A percentile compares a stretch with the other conserved stretches of the same genome.
Evolutionary conservation across 2,797 vertebrate genomes (phyloP).

Genomic region (Emys orbicularis): DNA sequence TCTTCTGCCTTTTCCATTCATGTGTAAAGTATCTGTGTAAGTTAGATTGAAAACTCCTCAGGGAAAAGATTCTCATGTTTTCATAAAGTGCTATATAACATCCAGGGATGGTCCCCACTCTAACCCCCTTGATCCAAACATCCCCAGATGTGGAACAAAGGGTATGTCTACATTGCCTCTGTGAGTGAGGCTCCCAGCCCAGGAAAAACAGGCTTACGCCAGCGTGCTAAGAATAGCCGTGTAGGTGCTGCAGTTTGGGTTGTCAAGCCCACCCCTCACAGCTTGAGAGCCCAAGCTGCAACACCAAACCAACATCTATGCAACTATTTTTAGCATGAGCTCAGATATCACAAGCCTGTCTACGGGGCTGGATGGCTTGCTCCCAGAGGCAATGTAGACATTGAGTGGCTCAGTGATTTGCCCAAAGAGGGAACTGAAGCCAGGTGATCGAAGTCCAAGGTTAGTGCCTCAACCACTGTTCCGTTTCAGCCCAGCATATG

Average conservation of each 20-base stretch:
- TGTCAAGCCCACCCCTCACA: background rate
- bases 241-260: background rate
- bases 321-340: background rate
- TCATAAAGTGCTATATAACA: background rate
- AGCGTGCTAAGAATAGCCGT: background rate
- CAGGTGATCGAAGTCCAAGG: background rate
- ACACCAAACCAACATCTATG: background rate
- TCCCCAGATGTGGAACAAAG: background rate
- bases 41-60: background rate
- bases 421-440: background rate
- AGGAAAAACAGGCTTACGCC: background rate
- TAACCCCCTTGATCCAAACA: background rate
- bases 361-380: background rate
- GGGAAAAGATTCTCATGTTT: background rate
- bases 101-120: background rate
- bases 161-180: background rate
- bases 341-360: background rate
- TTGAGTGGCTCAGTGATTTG: background rate
- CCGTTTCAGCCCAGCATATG: background rate
- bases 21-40: background rate
- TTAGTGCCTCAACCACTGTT: background rate
- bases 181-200: background rate
- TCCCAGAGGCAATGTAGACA: background rate
- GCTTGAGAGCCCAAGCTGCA: background rate
- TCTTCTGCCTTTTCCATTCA: slow-evolving; percentile 22